phyloP scores from a whole-genome alignment of 2,888 invertebrate genomes.

The Sinelater perroti region DNA sequence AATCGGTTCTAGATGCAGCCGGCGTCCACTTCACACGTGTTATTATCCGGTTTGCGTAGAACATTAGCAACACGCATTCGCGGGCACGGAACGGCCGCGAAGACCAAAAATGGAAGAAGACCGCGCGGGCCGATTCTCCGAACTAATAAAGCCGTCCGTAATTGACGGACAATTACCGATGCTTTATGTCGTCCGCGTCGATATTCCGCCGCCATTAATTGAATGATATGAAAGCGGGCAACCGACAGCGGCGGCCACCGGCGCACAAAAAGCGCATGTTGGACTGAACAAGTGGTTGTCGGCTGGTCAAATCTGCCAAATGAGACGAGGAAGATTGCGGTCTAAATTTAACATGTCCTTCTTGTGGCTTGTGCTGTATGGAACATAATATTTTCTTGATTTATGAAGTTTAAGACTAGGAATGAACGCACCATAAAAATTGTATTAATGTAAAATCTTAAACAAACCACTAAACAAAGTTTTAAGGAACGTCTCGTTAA shows the following conservation, averaged over 20 bases:
- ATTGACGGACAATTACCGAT: constrained; percentile 44
- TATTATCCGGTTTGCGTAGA: constrained; percentile 28
- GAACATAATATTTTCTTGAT: too few species aligned
- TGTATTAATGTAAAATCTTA: too few species aligned
- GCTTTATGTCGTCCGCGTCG: constrained; percentile 37
- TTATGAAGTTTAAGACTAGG: too few species aligned
- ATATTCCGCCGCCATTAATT: constrained; percentile 41
- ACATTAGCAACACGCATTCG: constrained; percentile 32
- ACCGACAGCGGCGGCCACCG: background rate
- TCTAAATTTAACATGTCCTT: too few species aligned
- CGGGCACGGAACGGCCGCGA: constrained; percentile 34
- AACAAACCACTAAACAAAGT: too few species aligned
- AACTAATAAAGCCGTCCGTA: constrained; percentile 47
- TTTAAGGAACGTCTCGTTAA: too few species aligned
- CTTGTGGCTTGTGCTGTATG: too few species aligned
- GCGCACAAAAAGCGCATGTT: constrained; percentile 29
- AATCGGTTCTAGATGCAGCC: background rate
- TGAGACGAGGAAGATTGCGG: too few species aligned
- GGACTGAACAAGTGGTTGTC: too few species aligned
- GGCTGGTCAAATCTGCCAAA: too few species aligned
- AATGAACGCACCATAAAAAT: too few species aligned
- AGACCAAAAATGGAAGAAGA: constrained; percentile 37
- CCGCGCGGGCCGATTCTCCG: constrained; percentile 40
- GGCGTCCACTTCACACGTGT: constrained; percentile 5
- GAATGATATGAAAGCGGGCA: constrained; percentile 40